Base-by-base conservation (phyloP, 2,113 vertebrate genomes). In the Mesoclemmys tuberculata region DNA sequence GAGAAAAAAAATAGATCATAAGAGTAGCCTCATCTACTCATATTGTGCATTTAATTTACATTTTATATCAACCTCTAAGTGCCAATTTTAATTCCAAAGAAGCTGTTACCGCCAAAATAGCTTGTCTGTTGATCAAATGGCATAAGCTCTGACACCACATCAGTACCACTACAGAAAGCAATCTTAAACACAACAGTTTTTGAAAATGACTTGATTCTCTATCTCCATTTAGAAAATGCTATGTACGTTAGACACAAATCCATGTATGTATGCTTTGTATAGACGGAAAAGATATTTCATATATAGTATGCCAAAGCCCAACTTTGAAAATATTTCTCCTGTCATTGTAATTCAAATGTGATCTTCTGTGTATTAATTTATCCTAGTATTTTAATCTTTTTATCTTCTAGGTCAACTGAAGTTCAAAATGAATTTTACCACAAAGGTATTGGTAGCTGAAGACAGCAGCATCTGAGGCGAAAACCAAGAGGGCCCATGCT, bases 21-120 rank as follows among this genome's bases (percentile, higher is more conserved):
- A 88, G 41, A 92, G 61, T 85, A 87, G 71, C 51, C 29, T 94
- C 84, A 90, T 96, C 96, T 96, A 84, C 78, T 88, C 81, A 84
- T 91, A 87, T 68, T 93, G 49, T 93, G 94, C 75, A 92, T 96
- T 95, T 96, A 92, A 96, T 97, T 97, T 96, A 90, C 92, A 97
- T 97, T 96, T 97, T 96, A 90, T 97, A 96, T 96, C 93, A 96
- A 93, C 35, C 5, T 52, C 90, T 95, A 97, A 95, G 86, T 97
- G 91, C 68, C 85, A 93, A 93, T 96, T 96, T 94, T 96, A 93
- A 95, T 97, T 83, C n/a, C 95, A 97, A 97, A 97, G 93, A 89
- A 92, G 38, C 91, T 87, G 90, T 95, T 97, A 93, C 89, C 95
- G 94, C 94, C 58, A 93, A 97, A 97, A 96, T 92, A 95, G 92